Percentiles rank a stretch among this genome's conserved stretches.
Evolutionary conservation across 2,888 invertebrate species (phyloP).

Genomic region (Eulithis prunata): DNA sequence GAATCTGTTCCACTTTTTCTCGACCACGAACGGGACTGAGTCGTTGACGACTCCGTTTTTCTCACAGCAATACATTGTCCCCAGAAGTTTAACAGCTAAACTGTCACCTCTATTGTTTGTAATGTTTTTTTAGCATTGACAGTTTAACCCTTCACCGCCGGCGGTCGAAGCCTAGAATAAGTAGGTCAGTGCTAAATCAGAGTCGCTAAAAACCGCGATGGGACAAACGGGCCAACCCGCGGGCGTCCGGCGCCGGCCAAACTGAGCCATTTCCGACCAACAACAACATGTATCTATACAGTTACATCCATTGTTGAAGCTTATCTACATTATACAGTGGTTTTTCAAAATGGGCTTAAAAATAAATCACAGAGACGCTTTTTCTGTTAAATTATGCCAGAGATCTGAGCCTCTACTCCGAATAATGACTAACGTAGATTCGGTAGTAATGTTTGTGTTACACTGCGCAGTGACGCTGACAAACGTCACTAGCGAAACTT

Average conservation of each 20-base stretch:
- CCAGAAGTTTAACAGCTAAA: too few species aligned
- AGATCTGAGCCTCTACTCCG: too few species aligned
- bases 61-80: too few species aligned
- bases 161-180: slow-evolving; percentile 4
- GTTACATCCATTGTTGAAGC: background rate
- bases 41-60: background rate
- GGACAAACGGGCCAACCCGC: slow-evolving; percentile 7
- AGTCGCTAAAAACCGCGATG: slow-evolving; percentile 41
- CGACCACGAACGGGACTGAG: background rate
- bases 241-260: slow-evolving; percentile 17
- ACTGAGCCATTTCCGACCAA: slow-evolving; percentile 4
- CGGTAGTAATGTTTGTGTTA: too few species aligned
- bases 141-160: background rate
- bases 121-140: background rate
- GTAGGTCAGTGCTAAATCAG: slow-evolving; percentile 27
- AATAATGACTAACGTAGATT: too few species aligned
- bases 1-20: slow-evolving; percentile 11
- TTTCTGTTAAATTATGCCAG: too few species aligned
- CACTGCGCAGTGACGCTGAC: too few species aligned
- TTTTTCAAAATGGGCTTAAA: too few species aligned
- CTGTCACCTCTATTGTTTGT: too few species aligned
- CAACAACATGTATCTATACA: background rate
- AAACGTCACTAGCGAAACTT: too few species aligned
- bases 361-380: too few species aligned
- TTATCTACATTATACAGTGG: background rate